Evolutionary conservation across 2,797 vertebrate genomes (phyloP).

Genomic region (Cyprinodon diabolis): DNA sequence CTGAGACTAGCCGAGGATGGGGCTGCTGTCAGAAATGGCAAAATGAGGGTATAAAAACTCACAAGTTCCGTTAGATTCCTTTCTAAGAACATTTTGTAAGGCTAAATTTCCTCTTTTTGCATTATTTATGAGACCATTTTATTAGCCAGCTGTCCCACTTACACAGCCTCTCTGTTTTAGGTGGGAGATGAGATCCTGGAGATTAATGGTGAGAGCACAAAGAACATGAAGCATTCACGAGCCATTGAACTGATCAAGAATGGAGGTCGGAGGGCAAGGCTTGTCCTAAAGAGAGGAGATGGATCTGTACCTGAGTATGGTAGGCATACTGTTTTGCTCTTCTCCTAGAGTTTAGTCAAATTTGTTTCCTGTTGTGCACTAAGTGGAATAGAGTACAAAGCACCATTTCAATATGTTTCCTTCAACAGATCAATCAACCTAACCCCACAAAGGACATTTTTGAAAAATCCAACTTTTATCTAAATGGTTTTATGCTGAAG

Average conservation of each 20-base stretch:
- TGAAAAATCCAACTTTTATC: neutral
- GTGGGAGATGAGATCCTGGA: conserved; percentile 98
- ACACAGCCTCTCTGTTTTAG: conserved; percentile 67
- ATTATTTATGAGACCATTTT: neutral
- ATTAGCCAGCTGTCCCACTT: conserved; percentile 11
- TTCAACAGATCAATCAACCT: neutral
- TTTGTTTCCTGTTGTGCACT: neutral
- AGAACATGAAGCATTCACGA: conserved; percentile 99
- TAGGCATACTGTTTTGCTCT: conserved; percentile 79
- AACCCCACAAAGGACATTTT: neutral
- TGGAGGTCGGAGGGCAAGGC: conserved; percentile 92
- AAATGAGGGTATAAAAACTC: conserved; percentile 89
- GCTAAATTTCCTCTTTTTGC: conserved; percentile 3
- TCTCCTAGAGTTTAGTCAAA: conserved; percentile 10
- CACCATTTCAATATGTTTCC: neutral
- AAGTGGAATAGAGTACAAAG: conserved; percentile 6
- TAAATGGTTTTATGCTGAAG: neutral
- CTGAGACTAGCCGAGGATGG: conserved; percentile 96
- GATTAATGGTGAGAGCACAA: conserved; percentile 98
- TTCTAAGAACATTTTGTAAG: conserved; percentile 2
- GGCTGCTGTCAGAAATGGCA: conserved; percentile 93
- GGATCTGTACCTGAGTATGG: conserved; percentile 99
- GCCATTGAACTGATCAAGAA: conserved; percentile 99
- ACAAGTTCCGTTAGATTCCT: neutral
- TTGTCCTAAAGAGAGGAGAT: conserved; percentile 97